Conservation (phyloP, 1,140 invertebrate species). For the Rhyacophila brunnea region DNA sequence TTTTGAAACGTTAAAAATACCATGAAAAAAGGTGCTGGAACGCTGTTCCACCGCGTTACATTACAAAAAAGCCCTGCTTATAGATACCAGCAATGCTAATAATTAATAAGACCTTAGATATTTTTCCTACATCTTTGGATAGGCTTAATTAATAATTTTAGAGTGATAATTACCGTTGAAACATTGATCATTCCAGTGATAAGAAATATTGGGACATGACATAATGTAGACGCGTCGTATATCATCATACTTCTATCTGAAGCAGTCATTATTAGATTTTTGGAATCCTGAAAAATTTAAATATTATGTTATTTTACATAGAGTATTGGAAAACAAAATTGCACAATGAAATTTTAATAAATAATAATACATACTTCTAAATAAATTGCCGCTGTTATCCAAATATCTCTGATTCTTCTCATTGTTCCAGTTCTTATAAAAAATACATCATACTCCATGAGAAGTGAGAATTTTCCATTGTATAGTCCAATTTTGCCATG, state of each 20-base stretch:
- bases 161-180: conserved; percentile 35
- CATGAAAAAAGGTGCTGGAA: too few relatives aligned
- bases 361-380: conserved; percentile 15
- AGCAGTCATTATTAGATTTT: conserved; percentile 45
- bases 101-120: too few relatives aligned
- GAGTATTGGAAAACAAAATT: neutral
- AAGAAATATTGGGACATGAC: conserved; percentile 47
- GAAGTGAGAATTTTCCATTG: conserved; percentile 45
- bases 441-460: conserved; percentile 45
- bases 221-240: conserved; percentile 48
- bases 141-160: too few relatives aligned
- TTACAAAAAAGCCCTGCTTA: too few relatives aligned
- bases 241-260: conserved; percentile 49
- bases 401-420: conserved; percentile 42
- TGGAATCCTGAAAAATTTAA: conserved; percentile 42
- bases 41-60: too few relatives aligned
- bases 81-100: too few relatives aligned
- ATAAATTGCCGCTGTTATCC: conserved; percentile 50
- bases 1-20: too few relatives aligned
- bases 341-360: neutral
- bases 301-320: neutral
- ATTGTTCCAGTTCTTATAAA: conserved; percentile 44
- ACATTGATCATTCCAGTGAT: conserved; percentile 45
- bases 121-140: too few relatives aligned
- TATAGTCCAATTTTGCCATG: conserved; percentile 50